Evolutionary conservation across 1,140 invertebrate genomes (phyloP).

Genomic region (Helicoverpa zea): DNA sequence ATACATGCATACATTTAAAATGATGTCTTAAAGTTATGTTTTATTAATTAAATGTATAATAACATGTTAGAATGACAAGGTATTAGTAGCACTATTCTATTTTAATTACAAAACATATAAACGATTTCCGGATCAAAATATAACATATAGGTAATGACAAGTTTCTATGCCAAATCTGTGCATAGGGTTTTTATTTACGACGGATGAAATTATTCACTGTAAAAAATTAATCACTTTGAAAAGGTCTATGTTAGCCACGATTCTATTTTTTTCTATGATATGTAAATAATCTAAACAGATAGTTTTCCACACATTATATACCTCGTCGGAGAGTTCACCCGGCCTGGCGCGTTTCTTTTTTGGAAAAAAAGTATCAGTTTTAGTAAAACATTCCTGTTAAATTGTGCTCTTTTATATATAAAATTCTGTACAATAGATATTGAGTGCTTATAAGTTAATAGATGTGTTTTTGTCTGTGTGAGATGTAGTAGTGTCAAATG

Average conservation of each 20-base stretch:
- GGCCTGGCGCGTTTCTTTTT: slow-evolving; percentile 84
- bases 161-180: slow-evolving; percentile 13
- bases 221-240: slow-evolving; percentile 67
- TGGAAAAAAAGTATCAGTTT: slow-evolving; percentile 80
- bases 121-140: slow-evolving; percentile 33
- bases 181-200: slow-evolving; percentile 31
- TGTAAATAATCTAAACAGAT: slow-evolving; percentile 82
- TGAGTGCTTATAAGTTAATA: slow-evolving; percentile 46
- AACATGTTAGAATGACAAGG: slow-evolving; percentile 70
- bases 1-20: slow-evolving; percentile 46
- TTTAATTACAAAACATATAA: slow-evolving; percentile 47
- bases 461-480: slow-evolving; percentile 48
- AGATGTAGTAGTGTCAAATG: slow-evolving; percentile 43
- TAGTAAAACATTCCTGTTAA: slow-evolving; percentile 83
- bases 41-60: slow-evolving; percentile 52
- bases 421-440: slow-evolving; percentile 51
- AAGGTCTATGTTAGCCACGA: slow-evolving; percentile 84
- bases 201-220: slow-evolving; percentile 69
- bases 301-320: slow-evolving; percentile 82
- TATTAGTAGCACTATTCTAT: slow-evolving; percentile 71
- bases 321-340: slow-evolving; percentile 81
- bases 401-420: slow-evolving; percentile 59
- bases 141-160: slow-evolving; percentile 20
- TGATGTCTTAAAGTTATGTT: slow-evolving; percentile 25
- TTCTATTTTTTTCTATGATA: slow-evolving; percentile 81